Evolutionary conservation across 2,888 invertebrate genomes (phyloP), one percentile per base, ranked within the genome.

Genomic region (Agrotis ipsilon): DNA sequence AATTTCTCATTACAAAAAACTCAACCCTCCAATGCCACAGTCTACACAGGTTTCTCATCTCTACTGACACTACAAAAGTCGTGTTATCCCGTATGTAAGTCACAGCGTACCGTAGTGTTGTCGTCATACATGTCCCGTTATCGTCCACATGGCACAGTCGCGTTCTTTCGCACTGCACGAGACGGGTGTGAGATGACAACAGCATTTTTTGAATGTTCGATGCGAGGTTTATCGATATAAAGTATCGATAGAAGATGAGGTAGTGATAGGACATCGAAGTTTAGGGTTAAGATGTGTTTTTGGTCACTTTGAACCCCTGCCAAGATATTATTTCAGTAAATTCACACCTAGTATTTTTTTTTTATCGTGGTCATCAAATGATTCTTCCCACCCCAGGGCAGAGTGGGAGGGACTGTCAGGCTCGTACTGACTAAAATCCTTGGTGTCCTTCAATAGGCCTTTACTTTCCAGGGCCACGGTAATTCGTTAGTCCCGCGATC

Each of bases 101-200:
- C 75, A 67, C 66, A 67, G 60, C 68, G 63, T 71, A 70, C 84
- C 74, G 72, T 72, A 71, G 82, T 81, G 78, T 66, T 67, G 70
- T 68, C 82, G 82, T 82, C 85, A 82, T 49, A 65, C 57, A 45
- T 55, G 45, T 82, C 61, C 82, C 82, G 82, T 82, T 82, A 82
- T n/a, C 76, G 59, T 83, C 68, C 68, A 75, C 75, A 77, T 68
- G 67, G 65, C 70, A 69, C 71, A 71, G 68, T 81, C 62, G 80
- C 69, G 81, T 74, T 80, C 71, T 73, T 70, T 65, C 52, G 54
- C 68, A 59, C 76, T 52, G 59, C 32, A 54, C 52, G n/a, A 57
- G 49, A 48, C 52, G 51, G 21, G 46, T 61, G 48, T n/a, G 45
- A 49, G 62, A 73, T 82, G 79, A 80, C 79, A 78, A 52, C 72